Percentiles rank a stretch among this genome's conserved stretches.
Evolutionary conservation across 2,797 vertebrate species (phyloP).

Genomic region (Tangara arthus): DNA sequence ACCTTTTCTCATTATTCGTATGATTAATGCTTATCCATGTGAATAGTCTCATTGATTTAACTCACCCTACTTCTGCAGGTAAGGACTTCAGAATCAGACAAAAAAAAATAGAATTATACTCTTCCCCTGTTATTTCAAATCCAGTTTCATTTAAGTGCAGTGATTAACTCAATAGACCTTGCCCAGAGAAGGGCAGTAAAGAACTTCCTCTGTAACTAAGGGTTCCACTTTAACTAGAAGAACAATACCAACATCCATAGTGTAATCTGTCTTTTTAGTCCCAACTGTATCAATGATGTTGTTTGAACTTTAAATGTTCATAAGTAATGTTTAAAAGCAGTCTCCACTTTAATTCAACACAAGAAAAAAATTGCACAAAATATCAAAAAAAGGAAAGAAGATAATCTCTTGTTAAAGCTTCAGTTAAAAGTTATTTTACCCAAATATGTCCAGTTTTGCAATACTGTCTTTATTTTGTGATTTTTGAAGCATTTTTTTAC

Average conservation of each 20-base stretch:
- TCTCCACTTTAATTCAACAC: not conserved
- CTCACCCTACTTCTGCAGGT: not conserved
- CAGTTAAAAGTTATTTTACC: not conserved
- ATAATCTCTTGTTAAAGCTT: not conserved
- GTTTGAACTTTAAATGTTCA: not conserved
- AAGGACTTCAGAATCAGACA: not conserved
- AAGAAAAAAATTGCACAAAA: not conserved
- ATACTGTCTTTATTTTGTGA: not conserved
- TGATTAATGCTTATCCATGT: conserved; percentile 56
- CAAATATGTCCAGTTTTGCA: not conserved
- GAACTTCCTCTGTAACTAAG: not conserved
- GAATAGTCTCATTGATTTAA: conserved; percentile 52
- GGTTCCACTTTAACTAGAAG: not conserved
- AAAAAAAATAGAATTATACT: not conserved
- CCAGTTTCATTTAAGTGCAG: not conserved
- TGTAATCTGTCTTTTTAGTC: not conserved
- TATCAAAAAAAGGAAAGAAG: not conserved
- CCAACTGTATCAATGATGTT: not conserved
- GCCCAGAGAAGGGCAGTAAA: not conserved
- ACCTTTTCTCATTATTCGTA: conserved; percentile 36
- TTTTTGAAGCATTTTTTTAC: not conserved
- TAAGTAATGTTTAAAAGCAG: not conserved
- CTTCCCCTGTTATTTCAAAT: not conserved
- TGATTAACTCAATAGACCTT: not conserved
- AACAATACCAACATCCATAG: not conserved